A percentile compares a stretch with the other conserved stretches of the same genome.
Conservation (phyloP, 1,140 invertebrate genomes). For the Scaptodrosophila lebanonensis region DNA sequence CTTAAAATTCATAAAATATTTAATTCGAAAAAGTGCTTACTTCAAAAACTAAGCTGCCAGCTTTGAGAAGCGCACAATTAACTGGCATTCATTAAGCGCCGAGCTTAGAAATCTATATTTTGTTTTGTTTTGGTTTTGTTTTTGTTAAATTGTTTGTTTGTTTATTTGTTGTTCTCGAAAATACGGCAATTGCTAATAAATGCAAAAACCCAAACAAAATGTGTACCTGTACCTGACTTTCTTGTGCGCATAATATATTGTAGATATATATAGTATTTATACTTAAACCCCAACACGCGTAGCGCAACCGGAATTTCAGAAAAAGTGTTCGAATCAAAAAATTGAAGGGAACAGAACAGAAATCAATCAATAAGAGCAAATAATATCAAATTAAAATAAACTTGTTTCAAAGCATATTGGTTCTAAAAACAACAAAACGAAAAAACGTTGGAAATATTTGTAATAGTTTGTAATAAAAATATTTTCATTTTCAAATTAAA, state of each 20-base stretch:
- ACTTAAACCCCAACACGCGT: conserved; percentile 52
- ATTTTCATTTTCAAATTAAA: conserved; percentile 60
- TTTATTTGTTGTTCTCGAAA: too few species aligned
- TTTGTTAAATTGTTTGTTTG: too few species aligned
- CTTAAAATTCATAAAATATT: conserved; percentile 58
- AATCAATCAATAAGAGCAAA: conserved; percentile 37
- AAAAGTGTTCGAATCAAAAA: conserved; percentile 23
- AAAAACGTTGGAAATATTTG: conserved; percentile 67
- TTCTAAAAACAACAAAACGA: conserved; percentile 43
- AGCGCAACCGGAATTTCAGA: conserved; percentile 62
- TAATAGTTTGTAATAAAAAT: conserved; percentile 68
- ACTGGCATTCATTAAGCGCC: conserved; percentile 13
- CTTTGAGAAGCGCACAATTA: conserved; percentile 43
- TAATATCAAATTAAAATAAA: conserved; percentile 29
- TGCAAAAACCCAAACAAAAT: conserved; percentile 44
- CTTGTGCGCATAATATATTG: conserved; percentile 14
- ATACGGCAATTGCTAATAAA: too few species aligned
- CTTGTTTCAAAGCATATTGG: conserved; percentile 50
- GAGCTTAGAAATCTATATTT: conserved; percentile 39
- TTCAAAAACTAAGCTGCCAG: conserved; percentile 62
- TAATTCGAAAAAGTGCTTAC: conserved; percentile 64
- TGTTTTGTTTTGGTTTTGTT: too few species aligned
- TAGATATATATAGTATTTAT: conserved; percentile 17
- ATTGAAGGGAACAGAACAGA: conserved; percentile 24
- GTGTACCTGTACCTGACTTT: conserved; percentile 38